phyloP scores from a whole-genome alignment of 2,797 vertebrate species.

The Bradypodion pumilum region DNA sequence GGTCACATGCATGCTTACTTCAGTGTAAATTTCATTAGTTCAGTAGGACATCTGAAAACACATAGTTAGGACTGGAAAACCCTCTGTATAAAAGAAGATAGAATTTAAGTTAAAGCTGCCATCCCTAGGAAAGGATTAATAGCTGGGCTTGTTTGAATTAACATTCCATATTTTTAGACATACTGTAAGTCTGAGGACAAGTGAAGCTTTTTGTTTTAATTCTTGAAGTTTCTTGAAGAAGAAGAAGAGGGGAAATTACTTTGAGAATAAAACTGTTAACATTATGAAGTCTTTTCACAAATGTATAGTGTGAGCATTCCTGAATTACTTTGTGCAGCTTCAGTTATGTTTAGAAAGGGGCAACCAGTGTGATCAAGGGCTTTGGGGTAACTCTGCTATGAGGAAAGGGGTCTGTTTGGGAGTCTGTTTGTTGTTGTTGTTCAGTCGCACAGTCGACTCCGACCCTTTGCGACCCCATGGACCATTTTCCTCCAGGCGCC shows the following conservation, averaged over 20 bases:
- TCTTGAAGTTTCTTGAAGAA: neutral
- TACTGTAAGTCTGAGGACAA: neutral
- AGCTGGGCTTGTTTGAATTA: neutral
- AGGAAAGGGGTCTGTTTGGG: neutral
- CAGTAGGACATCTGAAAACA: neutral
- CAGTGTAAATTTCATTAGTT: neutral
- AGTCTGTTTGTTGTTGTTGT: neutral
- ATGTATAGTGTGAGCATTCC: neutral
- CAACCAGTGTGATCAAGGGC: neutral
- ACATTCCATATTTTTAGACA: neutral
- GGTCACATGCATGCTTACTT: neutral
- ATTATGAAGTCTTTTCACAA: neutral
- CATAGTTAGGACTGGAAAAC: neutral
- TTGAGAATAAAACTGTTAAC: neutral
- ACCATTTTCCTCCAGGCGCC: too few relatives aligned
- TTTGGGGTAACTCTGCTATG: neutral
- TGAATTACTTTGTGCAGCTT: neutral
- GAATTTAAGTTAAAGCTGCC: neutral
- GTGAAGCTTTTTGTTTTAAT: too few relatives aligned
- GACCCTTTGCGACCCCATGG: too few relatives aligned
- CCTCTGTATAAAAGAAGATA: neutral
- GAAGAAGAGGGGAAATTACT: too few relatives aligned
- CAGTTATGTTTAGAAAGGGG: neutral
- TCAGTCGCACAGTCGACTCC: too few relatives aligned
- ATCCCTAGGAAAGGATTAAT: neutral